Base-by-base conservation (phyloP, 2,888 invertebrate species). In the Unio delphinus region DNA sequence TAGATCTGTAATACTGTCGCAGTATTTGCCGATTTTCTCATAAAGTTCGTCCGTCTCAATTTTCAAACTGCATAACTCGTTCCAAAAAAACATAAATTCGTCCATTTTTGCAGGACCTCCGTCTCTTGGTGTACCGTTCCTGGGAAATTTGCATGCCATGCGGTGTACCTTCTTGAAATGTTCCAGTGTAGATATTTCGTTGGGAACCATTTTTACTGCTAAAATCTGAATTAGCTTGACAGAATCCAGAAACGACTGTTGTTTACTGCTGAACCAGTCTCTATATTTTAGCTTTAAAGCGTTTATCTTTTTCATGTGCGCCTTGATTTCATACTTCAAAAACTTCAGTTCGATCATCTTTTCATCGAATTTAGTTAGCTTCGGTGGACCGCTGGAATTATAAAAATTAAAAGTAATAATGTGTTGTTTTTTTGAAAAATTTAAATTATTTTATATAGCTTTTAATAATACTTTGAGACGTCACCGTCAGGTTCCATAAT, bases 361-460 rank as follows among this genome's bases (percentile, higher is more conserved):
- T 67, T 81, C 74, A 64, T 85, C 86, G 67, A 84, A 82, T 15
- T 73, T 74, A 62, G 76, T 79, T 65, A 79, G 77, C 61, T 98
- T 64, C 96, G 97, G 91, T 97, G 98, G 89, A 94, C 94, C 87
- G 98, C 96, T 96, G 92, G 67, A 81, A 78, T 71, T 71, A 68
- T 55, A 67, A 45, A 65, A n/a, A n/a, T 30, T 17, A 61, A 7
- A 34, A 18, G n/a, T 64, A 55, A 34, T 64, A 55, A 34, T 34
- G 34, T 7, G 7, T 34, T 34, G 7, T 5, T 34, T 34, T 34
- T 34, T 8, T 8, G n/a, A n/a, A 7, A 7, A 61, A 20, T 30
- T 60, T 60, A 0, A 18, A 23, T 28, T 28, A 17, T 18, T 17
- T 26, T 5, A 23, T 60, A 4, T 28, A 28, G 6, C 28, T 15